Base-by-base conservation (phyloP, 2,888 invertebrate species). In the Pycnomerus fuliginosus region DNA sequence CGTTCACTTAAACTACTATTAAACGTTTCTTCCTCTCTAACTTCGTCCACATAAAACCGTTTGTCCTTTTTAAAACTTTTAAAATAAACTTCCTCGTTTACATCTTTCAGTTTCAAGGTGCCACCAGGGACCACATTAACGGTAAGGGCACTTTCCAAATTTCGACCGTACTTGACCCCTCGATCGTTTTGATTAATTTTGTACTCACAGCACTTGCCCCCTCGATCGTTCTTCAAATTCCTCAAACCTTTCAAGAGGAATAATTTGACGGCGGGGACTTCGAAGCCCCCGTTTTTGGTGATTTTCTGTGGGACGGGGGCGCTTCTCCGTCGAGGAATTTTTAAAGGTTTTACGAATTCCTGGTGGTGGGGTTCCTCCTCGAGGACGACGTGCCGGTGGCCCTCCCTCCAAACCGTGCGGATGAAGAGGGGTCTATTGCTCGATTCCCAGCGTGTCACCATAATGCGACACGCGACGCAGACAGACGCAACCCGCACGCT, bases 351-450 rank as follows among this genome's bases (percentile, higher is more conserved):
- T 20, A 20, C 20, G 7, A 20, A 4, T 20, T 20, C 20, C 7
- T 20, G 20, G 5, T 20, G 20, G 7, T 7, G 5, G 20, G n/a
- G n/a, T n/a, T n/a, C n/a, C n/a, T 79, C 74, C 3, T 80, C 76
- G 34, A 87, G 73, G 31, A 87, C 78, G 11, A 84, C 85, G 52
- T 85, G 77, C 56, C 82, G 79, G 53, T 82, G 78, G 12, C 85
- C 85, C 62, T 84, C 80, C 44, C 84, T 79, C 89, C 89, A 90
- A 36, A 79, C 71, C 1, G 79, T 80, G 44, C 72, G 72, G 17
- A 80, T 76, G 48, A 75, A 79, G 13, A 80, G 68, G 2, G 80
- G 78, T 46, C 77, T 68, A 48, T 74, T 73, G 45, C 80, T 80
- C 1, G 80, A 77, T 50, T 79, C 75, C 80, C 80, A 80, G 47